These are phyloP conservation scores for Calliphora vomitoria DNA, from an alignment of 2,888 invertebrate genomes.

Conservation along the genomic window DNA sequence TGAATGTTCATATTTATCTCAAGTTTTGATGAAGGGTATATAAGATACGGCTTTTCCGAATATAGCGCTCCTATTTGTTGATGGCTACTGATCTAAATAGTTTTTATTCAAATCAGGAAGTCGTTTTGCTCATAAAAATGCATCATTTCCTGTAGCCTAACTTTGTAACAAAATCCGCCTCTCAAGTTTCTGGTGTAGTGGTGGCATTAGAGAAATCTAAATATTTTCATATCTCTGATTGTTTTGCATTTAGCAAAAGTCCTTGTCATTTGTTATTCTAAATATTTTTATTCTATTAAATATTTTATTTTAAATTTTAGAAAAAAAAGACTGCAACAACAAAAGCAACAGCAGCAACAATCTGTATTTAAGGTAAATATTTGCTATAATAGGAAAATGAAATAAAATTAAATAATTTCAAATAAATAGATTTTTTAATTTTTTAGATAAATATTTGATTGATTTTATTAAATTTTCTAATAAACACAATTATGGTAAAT, in stretches of 20 bases:
- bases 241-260: slow-evolving; percentile 27
- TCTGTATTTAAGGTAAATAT: neutral
- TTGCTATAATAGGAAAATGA: neutral
- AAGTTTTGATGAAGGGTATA: no score
- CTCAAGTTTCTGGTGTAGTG: neutral
- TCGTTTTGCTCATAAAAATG: no score
- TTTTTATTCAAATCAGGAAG: no score
- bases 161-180: neutral
- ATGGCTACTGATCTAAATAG: no score
- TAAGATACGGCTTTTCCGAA: no score
- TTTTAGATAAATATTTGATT: slow-evolving; percentile 43
- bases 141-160: no score
- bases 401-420: slow-evolving; percentile 2
- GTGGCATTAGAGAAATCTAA: neutral
- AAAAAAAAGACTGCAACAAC: slow-evolving; percentile 17
- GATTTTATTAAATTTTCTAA: slow-evolving; percentile 35
- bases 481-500: slow-evolving; percentile 22
- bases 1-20: no score
- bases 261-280: slow-evolving; percentile 27
- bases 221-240: slow-evolving; percentile 9
- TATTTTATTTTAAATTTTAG: slow-evolving; percentile 27
- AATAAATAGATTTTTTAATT: slow-evolving; percentile 19
- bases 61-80: no score
- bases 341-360: slow-evolving; percentile 8
- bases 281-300: slow-evolving; percentile 20